phyloP scores from a whole-genome alignment of 2,113 vertebrate species.

The Galbula dea region DNA sequence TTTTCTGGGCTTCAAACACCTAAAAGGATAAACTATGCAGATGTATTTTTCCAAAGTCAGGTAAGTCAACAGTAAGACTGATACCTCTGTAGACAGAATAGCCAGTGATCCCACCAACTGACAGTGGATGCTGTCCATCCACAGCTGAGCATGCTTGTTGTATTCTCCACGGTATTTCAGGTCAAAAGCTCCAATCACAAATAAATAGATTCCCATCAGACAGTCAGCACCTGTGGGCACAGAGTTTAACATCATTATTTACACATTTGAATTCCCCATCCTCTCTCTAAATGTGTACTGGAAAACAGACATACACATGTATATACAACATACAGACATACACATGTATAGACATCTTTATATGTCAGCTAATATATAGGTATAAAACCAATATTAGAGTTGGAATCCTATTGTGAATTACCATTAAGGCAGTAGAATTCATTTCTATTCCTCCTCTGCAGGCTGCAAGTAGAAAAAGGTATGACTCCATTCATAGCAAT shows the following conservation, averaged over 20 bases:
- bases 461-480: neutral
- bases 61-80: conserved; percentile 92
- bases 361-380: neutral
- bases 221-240: conserved; percentile 88
- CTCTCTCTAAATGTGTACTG: neutral
- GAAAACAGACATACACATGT: neutral
- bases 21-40: conserved; percentile 96
- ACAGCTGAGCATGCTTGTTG: conserved; percentile 92
- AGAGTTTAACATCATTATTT: conserved; percentile 49
- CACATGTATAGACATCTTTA: neutral
- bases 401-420: neutral
- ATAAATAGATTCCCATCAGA: conserved; percentile 95
- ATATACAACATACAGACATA: neutral
- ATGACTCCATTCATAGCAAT: neutral
- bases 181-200: conserved; percentile 93
- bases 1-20: conserved; percentile 87
- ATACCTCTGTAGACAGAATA: conserved; percentile 96
- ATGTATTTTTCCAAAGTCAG: conserved; percentile 97
- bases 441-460: neutral
- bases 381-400: neutral
- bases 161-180: conserved; percentile 95
- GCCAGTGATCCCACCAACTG: conserved; percentile 92
- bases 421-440: neutral
- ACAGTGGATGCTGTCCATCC: conserved; percentile 93
- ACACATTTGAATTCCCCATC: conserved; percentile 32